Evolutionary conservation across 1,140 invertebrate genomes (phyloP).

Genomic region (Diuraphis noxia): DNA sequence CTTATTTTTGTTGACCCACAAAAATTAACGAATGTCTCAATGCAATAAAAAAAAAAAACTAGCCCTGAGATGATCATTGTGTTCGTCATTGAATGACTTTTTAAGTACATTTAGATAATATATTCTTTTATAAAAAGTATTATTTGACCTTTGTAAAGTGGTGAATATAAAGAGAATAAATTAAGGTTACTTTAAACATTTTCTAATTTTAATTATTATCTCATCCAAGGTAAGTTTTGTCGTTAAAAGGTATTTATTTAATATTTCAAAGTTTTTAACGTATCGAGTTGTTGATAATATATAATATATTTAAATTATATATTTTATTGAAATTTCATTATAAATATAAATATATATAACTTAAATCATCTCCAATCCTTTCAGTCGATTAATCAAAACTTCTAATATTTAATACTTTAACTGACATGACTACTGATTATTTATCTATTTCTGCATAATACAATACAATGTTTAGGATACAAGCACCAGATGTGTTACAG

Average conservation of each 20-base stretch:
- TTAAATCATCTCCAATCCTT: no score
- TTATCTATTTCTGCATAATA: not conserved
- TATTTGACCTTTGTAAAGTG: not conserved
- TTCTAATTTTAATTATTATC: not conserved
- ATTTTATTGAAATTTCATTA: no score
- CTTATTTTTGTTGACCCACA: slow-evolving; percentile 32
- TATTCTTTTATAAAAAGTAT: slow-evolving; percentile 1
- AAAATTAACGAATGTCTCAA: not conserved
- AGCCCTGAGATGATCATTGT: not conserved
- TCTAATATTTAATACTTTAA: no score
- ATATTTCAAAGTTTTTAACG: not conserved
- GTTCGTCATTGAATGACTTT: slow-evolving; percentile 16
- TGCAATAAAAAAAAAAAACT: slow-evolving; percentile 25
- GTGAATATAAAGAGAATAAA: slow-evolving; percentile 4
- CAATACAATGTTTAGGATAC: not conserved
- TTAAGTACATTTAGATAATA: not conserved
- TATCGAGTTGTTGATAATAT: not conserved
- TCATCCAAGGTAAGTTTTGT: not conserved
- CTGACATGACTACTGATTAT: no score
- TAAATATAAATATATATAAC: no score
- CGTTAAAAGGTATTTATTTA: not conserved
- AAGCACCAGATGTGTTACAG: not conserved
- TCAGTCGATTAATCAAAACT: no score
- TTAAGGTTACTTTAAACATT: not conserved
- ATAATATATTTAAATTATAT: no score